Evolutionary conservation across 2,113 vertebrate species (phyloP), one percentile per base, ranked within the genome.

Genomic region (Xenotilapia caudafasciata): DNA sequence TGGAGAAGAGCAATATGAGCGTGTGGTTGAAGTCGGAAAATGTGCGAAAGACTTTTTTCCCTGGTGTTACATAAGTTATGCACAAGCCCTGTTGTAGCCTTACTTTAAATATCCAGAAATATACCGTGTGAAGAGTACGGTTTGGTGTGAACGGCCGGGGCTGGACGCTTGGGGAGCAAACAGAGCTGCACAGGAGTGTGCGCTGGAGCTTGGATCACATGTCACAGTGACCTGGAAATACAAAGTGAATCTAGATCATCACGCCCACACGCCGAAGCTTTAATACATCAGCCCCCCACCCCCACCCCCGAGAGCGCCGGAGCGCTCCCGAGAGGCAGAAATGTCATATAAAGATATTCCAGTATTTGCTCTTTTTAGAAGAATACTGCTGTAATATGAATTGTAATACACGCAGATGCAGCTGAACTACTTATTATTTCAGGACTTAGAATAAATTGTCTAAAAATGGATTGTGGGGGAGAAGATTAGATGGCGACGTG

Each of bases 211-310:
- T 1, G 17, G 81, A 87, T 86, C 80, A 26, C 82, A 10, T 38
- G 45, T 83, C 49, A 17, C 35, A 65, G 79, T 90, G 92, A 94
- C 88, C 92, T 93, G 84, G 88, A 93, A 92, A 84, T 81, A 84
- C 56, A 81, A 81, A 90, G 82, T 45, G 82, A 86, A 90, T 91
- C 68, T 87, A 38, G 87, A 88, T 84, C 92, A 89, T 82, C 90
- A 85, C 90, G 45, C 87, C 91, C 90, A 86, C 90, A 8, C 89
- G 10, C 56, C 13, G 17, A 23, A 13, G 65, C 86, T 83, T n/a
- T 79, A 82, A 90, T 79, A 65, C 84, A 40, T n/a, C 53, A 6
- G 80, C 79, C 40, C 58, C 55, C 54, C 3, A 1, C 73, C 62
- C 4, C 14, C 58, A 4, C 58, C 58, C 83, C 33, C 1, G 51